These are phyloP conservation scores for Acipenser transmontanus DNA, from an alignment of 2,797 vertebrate genomes.

Conservation along the genomic window DNA sequence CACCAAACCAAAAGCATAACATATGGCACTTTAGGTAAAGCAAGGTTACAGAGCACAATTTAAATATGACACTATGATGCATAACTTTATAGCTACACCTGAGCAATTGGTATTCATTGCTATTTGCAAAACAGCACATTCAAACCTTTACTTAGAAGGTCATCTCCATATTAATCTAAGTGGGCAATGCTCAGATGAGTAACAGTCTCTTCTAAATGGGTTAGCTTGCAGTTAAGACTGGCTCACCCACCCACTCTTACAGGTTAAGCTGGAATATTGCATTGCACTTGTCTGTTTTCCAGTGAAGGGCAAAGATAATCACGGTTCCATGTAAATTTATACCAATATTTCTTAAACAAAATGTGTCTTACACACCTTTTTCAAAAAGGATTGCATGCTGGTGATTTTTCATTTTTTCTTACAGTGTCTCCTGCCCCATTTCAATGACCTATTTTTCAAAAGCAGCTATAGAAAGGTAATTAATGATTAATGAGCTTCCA, in stretches of 20 bases:
- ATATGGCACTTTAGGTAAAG: conserved; percentile 40
- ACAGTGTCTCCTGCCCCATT: not conserved
- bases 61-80: conserved; percentile 49
- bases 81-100: conserved; percentile 40
- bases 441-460: not conserved
- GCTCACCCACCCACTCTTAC: conserved; percentile 1
- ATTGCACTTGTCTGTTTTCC: not conserved
- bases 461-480: not conserved
- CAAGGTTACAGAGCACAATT: conserved; percentile 44
- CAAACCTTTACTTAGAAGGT: conserved; percentile 41
- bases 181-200: conserved; percentile 41
- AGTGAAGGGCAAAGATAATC: conserved; percentile 4
- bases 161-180: conserved; percentile 47
- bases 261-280: conserved; percentile 5
- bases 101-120: conserved; percentile 42
- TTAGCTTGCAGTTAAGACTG: conserved; percentile 36
- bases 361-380: not conserved
- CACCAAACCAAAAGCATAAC: conserved; percentile 45
- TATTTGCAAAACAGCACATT: conserved; percentile 39
- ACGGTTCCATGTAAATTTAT: conserved; percentile 3
- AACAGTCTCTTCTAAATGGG: conserved; percentile 43
- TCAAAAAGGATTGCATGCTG: conserved; percentile 1
- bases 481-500: not conserved
- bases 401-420: conserved; percentile 7
- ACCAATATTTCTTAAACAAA: conserved; percentile 2